phyloP scores from a whole-genome alignment of 2,888 invertebrate genomes.

The Scrobipalpa costella region DNA sequence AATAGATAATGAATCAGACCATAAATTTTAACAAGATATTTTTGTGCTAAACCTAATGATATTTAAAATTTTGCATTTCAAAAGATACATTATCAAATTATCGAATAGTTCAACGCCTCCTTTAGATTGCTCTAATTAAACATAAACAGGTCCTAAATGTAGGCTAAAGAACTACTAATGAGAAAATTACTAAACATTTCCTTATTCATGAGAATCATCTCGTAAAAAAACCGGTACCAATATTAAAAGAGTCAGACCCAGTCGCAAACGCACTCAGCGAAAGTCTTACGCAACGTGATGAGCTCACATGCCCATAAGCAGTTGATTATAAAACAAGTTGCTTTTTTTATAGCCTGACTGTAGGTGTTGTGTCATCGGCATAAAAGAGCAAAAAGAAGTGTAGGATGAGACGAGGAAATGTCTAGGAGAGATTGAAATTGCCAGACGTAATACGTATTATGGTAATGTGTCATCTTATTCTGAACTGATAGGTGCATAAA shows the following conservation, averaged over 20 bases:
- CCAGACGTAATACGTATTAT: neutral
- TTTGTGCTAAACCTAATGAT: no score
- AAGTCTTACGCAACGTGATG: slow-evolving; percentile 40
- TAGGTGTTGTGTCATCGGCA: slow-evolving; percentile 19
- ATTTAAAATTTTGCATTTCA: no score
- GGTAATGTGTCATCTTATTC: no score
- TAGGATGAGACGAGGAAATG: slow-evolving; percentile 6
- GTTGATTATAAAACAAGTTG: slow-evolving; percentile 38
- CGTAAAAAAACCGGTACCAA: slow-evolving; percentile 22
- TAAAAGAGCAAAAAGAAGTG: neutral
- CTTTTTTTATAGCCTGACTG: slow-evolving; percentile 11
- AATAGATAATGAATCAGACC: no score
- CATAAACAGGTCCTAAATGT: no score
- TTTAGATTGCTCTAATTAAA: no score
- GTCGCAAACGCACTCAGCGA: slow-evolving; percentile 27
- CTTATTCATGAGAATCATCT: neutral
- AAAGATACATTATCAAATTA: no score
- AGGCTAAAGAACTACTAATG: neutral
- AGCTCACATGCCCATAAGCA: slow-evolving; percentile 40
- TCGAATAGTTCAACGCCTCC: no score
- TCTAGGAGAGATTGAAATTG: neutral
- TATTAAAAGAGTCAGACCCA: neutral
- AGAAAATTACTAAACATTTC: neutral
- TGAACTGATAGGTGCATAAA: no score
- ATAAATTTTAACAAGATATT: no score